Percentiles rank a stretch among this genome's conserved stretches.
phyloP scores from a whole-genome alignment of 2,113 vertebrate species.

The Hippocampus comes region DNA sequence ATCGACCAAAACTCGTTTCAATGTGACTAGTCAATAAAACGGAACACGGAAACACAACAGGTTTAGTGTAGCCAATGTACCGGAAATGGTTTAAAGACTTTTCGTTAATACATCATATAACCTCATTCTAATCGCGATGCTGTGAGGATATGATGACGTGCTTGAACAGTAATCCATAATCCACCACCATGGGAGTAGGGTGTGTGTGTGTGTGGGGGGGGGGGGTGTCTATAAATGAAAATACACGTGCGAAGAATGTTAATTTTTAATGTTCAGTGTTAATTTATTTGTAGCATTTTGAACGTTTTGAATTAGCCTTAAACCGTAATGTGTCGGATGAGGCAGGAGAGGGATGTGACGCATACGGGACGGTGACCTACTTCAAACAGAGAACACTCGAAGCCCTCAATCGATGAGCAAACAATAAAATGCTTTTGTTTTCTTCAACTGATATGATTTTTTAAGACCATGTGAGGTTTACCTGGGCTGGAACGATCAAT shows the following conservation, averaged over 20 bases:
- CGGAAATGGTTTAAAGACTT: not conserved
- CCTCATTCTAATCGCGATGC: not conserved
- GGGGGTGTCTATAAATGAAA: not conserved
- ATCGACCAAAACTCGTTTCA: not conserved
- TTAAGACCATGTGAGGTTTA: slow-evolving; percentile 2
- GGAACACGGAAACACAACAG: not conserved
- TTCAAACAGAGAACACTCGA: slow-evolving; percentile 23
- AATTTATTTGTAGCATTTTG: not conserved
- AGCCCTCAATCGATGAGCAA: slow-evolving; percentile 12
- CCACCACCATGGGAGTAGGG: not conserved
- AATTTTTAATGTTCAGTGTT: not conserved
- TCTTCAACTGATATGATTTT: not conserved
- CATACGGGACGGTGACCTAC: slow-evolving; percentile 39
- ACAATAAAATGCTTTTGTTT: not conserved
- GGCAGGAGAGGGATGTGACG: slow-evolving; percentile 24
- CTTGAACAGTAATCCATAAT: not conserved
- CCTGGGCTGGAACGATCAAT: not conserved
- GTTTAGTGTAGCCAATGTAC: not conserved
- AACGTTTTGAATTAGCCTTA: not conserved
- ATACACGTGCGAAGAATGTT: not conserved
- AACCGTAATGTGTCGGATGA: not conserved
- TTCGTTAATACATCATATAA: not conserved
- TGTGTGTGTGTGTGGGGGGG: not conserved
- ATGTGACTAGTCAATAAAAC: not conserved
- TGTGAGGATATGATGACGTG: no score